phyloP scores from a whole-genome alignment of 2,113 vertebrate species.

The Puffinus mauretanicus region DNA sequence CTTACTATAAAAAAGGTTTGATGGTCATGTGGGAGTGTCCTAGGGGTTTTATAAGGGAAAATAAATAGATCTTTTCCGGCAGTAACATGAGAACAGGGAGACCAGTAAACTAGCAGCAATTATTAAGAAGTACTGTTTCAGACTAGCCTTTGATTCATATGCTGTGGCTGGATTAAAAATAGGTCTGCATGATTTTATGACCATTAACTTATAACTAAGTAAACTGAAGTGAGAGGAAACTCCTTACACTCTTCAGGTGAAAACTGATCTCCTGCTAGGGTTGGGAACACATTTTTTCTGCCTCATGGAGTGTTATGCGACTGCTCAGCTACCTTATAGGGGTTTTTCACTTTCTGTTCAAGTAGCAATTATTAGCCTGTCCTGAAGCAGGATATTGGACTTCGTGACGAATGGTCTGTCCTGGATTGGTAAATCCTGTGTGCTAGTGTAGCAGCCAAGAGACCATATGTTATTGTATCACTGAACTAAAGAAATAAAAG shows the following conservation, averaged over 20 bases:
- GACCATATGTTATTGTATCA: not conserved
- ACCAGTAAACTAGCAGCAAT: not conserved
- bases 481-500: not conserved
- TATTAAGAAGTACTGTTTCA: not conserved
- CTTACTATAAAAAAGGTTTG: not conserved
- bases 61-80: not conserved
- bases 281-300: not conserved
- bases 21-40: not conserved
- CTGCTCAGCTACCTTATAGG: not conserved
- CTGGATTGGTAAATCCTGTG: not conserved
- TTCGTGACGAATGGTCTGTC: not conserved
- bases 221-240: not conserved
- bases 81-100: not conserved
- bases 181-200: not conserved
- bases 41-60: not conserved
- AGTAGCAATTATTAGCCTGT: not conserved
- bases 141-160: not conserved
- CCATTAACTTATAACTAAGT: not conserved
- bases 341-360: not conserved
- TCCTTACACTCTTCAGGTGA: not conserved
- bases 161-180: not conserved
- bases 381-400: not conserved
- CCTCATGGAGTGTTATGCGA: not conserved
- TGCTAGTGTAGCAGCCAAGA: not conserved
- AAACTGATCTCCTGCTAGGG: not conserved